phyloP scores from a whole-genome alignment of 2,113 vertebrate genomes.

The Megaptera novaeangliae region DNA sequence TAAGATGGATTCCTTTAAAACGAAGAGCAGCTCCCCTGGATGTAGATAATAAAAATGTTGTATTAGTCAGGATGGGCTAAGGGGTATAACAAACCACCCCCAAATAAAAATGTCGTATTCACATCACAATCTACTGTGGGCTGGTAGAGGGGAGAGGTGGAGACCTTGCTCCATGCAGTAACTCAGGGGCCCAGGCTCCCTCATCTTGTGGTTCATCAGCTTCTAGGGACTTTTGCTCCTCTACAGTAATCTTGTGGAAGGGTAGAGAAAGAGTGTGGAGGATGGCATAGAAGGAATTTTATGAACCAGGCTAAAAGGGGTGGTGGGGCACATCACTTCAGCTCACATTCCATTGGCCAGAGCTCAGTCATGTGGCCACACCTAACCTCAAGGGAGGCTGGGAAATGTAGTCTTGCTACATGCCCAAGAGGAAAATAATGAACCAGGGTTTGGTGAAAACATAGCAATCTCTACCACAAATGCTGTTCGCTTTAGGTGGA shows the following conservation, averaged over 20 bases:
- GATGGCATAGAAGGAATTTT: not conserved
- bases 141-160: not conserved
- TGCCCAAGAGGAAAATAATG: not conserved
- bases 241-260: not conserved
- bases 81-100: not conserved
- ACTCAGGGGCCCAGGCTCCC: not conserved
- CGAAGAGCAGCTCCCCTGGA: not conserved
- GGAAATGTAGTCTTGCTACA: constrained; percentile 37
- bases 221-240: not conserved
- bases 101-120: not conserved
- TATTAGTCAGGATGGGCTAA: not conserved
- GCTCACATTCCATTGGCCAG: not conserved
- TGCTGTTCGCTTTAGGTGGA: not conserved
- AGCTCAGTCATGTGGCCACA: not conserved
- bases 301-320: not conserved
- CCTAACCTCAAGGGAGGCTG: not conserved
- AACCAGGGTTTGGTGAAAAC: not conserved
- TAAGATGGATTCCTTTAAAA: not conserved
- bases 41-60: not conserved
- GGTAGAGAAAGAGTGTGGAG: not conserved
- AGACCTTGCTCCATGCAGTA: not conserved
- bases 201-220: not conserved
- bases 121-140: not conserved
- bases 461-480: not conserved
- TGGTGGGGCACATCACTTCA: not conserved